phyloP scores from a whole-genome alignment of 2,797 vertebrate species.

The Thalassophryne amazonica region DNA sequence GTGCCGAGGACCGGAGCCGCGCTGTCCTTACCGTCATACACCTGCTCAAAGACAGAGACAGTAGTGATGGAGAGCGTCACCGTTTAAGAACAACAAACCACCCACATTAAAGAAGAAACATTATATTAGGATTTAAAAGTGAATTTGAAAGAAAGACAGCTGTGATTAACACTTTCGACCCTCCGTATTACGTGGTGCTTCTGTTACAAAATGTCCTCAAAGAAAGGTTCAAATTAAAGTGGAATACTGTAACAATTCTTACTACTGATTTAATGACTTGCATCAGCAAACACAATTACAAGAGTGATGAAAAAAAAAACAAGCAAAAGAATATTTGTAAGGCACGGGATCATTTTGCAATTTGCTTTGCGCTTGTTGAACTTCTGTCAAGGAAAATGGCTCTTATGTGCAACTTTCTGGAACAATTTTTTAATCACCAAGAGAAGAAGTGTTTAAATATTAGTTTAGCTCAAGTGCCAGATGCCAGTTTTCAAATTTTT shows the following conservation, averaged over 20 bases:
- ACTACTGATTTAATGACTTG: constrained; percentile 4
- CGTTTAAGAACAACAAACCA: neutral
- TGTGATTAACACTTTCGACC: constrained; percentile 13
- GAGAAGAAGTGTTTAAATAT: too few species aligned
- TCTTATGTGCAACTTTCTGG: too few species aligned
- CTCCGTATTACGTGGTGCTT: constrained; percentile 17
- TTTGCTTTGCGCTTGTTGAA: too few species aligned
- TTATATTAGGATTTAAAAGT: constrained; percentile 30
- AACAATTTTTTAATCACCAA: too few species aligned
- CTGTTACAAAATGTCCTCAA: constrained; percentile 26
- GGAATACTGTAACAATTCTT: constrained; percentile 2
- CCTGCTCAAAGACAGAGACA: constrained; percentile 72
- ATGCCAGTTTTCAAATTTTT: too few species aligned
- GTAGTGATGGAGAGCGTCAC: neutral
- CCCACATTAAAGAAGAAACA: neutral
- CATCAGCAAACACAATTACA: neutral
- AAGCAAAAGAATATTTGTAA: neutral
- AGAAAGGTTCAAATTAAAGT: constrained; percentile 11
- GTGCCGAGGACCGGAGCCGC: constrained; percentile 86
- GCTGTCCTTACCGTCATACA: constrained; percentile 93
- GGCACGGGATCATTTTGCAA: too few species aligned
- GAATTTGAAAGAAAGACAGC: constrained; percentile 3
- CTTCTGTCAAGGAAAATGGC: too few species aligned
- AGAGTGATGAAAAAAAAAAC: neutral
- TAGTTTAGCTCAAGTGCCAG: too few species aligned